Conservation (phyloP, 92 coral and sea anemone genomes). For the Phenganax subtilis region DNA sequence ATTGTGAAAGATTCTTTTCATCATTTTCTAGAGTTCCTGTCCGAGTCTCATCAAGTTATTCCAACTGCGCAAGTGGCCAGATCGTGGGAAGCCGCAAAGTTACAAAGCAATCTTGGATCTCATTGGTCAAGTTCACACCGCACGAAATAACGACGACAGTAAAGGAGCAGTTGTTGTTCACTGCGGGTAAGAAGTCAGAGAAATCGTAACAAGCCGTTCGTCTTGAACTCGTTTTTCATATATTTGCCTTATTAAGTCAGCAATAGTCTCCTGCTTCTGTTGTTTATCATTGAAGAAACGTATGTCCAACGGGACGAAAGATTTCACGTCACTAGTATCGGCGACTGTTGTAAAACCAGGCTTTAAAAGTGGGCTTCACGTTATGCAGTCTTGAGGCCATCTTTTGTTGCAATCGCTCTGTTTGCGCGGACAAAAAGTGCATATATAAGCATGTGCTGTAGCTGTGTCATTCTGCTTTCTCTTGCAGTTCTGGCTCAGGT, state of each 20-base stretch:
- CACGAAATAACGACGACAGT: slow-evolving; percentile 77
- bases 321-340: too few species aligned
- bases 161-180: slow-evolving; percentile 93
- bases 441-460: too few species aligned
- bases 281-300: too few species aligned
- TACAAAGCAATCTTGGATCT: slow-evolving; percentile 89
- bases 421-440: too few species aligned
- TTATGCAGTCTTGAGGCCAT: too few species aligned
- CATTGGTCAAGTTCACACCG: slow-evolving; percentile 87
- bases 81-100: slow-evolving; percentile 67
- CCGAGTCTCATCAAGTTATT: slow-evolving; percentile 83
- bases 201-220: background rate
- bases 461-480: background rate
- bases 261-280: too few species aligned
- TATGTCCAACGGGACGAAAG: too few species aligned
- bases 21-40: slow-evolving; percentile 56
- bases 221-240: too few species aligned
- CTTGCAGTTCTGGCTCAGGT: slow-evolving; percentile 77
- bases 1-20: background rate
- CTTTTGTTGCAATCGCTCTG: too few species aligned
- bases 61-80: slow-evolving; percentile 91
- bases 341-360: too few species aligned
- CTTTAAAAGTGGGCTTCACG: too few species aligned
- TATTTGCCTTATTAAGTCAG: too few species aligned
- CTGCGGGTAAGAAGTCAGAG: slow-evolving; percentile 59